phyloP scores from a whole-genome alignment of 2,797 vertebrate species.

The Momotus momota region DNA sequence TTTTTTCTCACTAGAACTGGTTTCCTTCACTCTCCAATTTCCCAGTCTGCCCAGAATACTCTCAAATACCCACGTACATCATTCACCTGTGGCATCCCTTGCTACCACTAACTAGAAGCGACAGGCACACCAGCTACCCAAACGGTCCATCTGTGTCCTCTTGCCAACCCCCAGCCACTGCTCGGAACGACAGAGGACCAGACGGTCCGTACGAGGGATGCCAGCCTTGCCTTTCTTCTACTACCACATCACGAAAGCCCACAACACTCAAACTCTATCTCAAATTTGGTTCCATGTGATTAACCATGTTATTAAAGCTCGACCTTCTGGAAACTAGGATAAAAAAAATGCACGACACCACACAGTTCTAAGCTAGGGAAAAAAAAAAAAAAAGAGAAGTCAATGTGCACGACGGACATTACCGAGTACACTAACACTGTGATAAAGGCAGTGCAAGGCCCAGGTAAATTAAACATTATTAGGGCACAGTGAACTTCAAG shows the following conservation, averaged over 20 bases:
- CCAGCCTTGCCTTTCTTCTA: background rate
- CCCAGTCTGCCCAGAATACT: background rate
- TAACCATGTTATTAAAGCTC: background rate
- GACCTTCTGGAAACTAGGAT: background rate
- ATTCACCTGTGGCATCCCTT: background rate
- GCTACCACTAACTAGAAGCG: background rate
- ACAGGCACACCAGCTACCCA: background rate
- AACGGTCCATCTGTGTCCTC: accelerated
- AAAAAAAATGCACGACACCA: background rate
- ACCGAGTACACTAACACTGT: accelerated
- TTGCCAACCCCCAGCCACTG: background rate
- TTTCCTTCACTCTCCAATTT: background rate
- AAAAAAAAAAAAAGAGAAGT: background rate
- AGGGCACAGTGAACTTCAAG: constrained; percentile 36
- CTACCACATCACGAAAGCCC: background rate
- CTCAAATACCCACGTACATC: accelerated
- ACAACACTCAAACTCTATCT: background rate
- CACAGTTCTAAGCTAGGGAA: background rate
- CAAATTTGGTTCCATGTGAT: background rate
- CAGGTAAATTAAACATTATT: constrained; percentile 34
- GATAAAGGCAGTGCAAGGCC: background rate
- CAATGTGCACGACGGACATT: background rate
- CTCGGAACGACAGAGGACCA: accelerated
- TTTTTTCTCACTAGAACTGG: background rate
- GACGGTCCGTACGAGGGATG: accelerated